Conservation (phyloP, 2,113 vertebrate genomes). For the Macrotis lagotis region DNA sequence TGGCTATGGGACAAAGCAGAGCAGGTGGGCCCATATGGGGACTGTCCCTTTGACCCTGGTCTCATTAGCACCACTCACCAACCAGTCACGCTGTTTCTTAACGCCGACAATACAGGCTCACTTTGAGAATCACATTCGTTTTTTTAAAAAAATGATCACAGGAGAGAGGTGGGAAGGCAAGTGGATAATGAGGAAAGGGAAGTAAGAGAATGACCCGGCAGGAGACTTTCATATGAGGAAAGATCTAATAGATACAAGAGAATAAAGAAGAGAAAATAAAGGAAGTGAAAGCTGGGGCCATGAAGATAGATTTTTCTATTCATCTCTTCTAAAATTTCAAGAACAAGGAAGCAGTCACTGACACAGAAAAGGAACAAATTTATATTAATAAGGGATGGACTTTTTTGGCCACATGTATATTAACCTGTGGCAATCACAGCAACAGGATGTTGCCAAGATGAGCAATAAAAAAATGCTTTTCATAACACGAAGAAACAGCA, state of each 20-base stretch:
- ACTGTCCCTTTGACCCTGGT: conserved; percentile 74
- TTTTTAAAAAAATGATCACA: conserved; percentile 78
- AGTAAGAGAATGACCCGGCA: conserved; percentile 74
- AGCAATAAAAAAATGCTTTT: conserved; percentile 36
- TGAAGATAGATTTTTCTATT: conserved; percentile 66
- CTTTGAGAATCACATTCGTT: conserved; percentile 75
- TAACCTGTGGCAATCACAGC: conserved; percentile 47
- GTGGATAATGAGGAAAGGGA: conserved; percentile 80
- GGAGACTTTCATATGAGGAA: conserved; percentile 69
- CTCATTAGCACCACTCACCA: conserved; percentile 79
- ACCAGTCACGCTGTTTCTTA: conserved; percentile 73
- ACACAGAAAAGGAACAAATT: conserved; percentile 62
- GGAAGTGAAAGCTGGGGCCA: conserved; percentile 57
- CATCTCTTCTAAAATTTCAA: conserved; percentile 69
- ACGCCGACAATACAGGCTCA: conserved; percentile 74
- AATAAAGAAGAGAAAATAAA: conserved; percentile 75
- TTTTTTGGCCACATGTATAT: conserved; percentile 1
- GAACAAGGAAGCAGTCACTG: conserved; percentile 71
- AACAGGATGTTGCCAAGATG: conserved; percentile 51
- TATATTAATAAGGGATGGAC: conserved; percentile 42
- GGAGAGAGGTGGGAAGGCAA: conserved; percentile 75
- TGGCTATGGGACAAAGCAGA: conserved; percentile 74
- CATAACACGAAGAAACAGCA: conserved; percentile 36
- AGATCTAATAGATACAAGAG: conserved; percentile 73
- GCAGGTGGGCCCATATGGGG: conserved; percentile 69